Evolutionary conservation across 2,797 vertebrate species (phyloP).

Genomic region (Staurois parvus): DNA sequence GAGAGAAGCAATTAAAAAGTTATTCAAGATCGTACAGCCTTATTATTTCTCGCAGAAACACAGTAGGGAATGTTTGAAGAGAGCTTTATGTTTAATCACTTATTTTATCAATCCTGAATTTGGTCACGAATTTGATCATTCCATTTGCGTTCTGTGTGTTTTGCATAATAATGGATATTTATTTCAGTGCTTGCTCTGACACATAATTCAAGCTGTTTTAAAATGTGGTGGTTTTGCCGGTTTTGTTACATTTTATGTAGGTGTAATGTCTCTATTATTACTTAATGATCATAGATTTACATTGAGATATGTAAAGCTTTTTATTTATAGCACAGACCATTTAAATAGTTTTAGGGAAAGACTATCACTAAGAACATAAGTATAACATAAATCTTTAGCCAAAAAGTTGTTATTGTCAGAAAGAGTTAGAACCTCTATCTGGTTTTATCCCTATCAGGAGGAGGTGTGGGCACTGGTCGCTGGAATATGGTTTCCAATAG

Average conservation of each 20-base stretch:
- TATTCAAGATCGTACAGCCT: conserved; percentile 22
- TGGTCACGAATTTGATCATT: conserved; percentile 50
- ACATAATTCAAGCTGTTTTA: conserved; percentile 3
- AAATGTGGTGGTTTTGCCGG: not conserved
- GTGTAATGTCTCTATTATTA: not conserved
- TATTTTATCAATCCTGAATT: conserved; percentile 34
- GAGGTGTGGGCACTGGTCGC: no score
- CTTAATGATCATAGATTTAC: not conserved
- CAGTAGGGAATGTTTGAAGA: conserved; percentile 29
- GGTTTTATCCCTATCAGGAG: no score
- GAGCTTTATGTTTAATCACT: conserved; percentile 46
- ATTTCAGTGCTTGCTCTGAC: not conserved
- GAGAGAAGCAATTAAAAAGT: conserved; percentile 42
- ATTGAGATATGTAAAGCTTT: not conserved
- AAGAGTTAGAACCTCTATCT: no score
- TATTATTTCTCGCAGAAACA: conserved; percentile 17
- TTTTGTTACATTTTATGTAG: not conserved
- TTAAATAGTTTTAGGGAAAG: no score
- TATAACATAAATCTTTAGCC: no score
- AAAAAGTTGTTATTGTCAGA: no score
- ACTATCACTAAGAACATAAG: no score
- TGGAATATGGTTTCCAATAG: no score
- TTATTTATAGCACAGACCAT: no score
- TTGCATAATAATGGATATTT: conserved; percentile 49
- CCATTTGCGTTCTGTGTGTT: conserved; percentile 39